Base-by-base conservation (phyloP, 2,888 invertebrate species). In the Trissonchulus latispiculum region DNA sequence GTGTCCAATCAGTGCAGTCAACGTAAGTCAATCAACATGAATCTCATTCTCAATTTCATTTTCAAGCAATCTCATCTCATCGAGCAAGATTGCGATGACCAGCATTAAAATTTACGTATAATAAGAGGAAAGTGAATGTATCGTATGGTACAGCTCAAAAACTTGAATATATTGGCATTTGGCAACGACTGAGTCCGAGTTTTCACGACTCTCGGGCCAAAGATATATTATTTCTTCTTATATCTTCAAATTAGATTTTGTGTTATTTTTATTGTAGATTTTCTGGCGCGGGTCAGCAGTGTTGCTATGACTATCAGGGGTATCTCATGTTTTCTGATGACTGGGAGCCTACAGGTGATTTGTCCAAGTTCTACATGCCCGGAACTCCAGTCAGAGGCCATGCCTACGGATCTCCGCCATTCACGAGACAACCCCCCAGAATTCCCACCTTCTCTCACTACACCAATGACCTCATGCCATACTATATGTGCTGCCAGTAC, bases 321-420 rank as follows among this genome's bases (percentile, higher is more conserved):
- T 91, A 89, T 84, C 87, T 97, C 33, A 92, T 95, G 91, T 86
- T 95, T 84, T 91, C 95, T 0, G 93, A 93, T 79, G 97, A 97
- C 84, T 93, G 94, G 81, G 91, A 91, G 87, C 66, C 66, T 15
- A 79, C 79, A 72, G 77, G 77, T 75, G 78, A 78, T 71, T 77
- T 78, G 71, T 35, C 74, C n/a, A 75, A 78, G 31, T 80, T 78
- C 76, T 80, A 80, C 77, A 78, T 79, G 64, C 80, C 80, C 29
- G 80, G 80, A 68, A 78, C 77, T 1, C 80, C 80, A 8, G 78
- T 78, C 0, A 73, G 80, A 67, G 78, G 78, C 23, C 80, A 95
- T 82, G 92, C 93, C 83, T 88, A 93, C 70, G 94, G 94, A 36
- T 90, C 90, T 79, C 88, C 92, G 77, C 95, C 95, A 1, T 96